Evolutionary conservation across 1,140 invertebrate species (phyloP).

Genomic region (Hypothenemus hampei): DNA sequence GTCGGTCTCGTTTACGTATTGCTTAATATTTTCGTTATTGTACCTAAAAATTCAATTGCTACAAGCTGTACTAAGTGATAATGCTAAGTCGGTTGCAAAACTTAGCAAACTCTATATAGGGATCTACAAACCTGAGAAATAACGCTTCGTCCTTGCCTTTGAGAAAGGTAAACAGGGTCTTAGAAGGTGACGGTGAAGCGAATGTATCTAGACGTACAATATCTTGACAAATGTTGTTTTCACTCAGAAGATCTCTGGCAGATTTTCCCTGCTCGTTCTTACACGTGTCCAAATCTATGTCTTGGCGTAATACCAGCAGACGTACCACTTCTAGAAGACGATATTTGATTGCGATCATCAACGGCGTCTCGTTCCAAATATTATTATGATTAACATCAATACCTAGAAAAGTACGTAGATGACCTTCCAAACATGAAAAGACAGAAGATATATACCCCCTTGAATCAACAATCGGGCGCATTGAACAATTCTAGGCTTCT

Average conservation of each 20-base stretch:
- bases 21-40: slow-evolving; percentile 26
- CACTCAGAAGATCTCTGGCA: slow-evolving; percentile 21
- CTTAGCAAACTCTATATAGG: too few relatives aligned
- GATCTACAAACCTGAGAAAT: slow-evolving; percentile 17
- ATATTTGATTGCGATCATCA: slow-evolving; percentile 27
- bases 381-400: slow-evolving; percentile 31
- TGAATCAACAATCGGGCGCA: slow-evolving; percentile 27
- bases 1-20: slow-evolving; percentile 15
- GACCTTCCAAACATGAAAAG: not conserved
- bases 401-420: slow-evolving; percentile 1
- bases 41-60: slow-evolving; percentile 4
- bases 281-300: slow-evolving; percentile 27
- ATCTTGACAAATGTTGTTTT: slow-evolving; percentile 18
- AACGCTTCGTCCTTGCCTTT: slow-evolving; percentile 26
- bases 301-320: slow-evolving; percentile 7
- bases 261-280: slow-evolving; percentile 16
- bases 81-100: too few relatives aligned
- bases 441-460: not conserved
- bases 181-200: not conserved
- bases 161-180: slow-evolving; percentile 23
- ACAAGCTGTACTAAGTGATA: not conserved
- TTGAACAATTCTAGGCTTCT: slow-evolving; percentile 16
- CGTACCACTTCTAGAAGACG: slow-evolving; percentile 18
- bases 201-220: not conserved
- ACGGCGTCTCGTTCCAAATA: slow-evolving; percentile 31